Percentiles rank a stretch among this genome's conserved stretches.
These are phyloP conservation scores for Goniozus legneri DNA, from an alignment of 1,140 invertebrate species.

Conservation along the genomic window DNA sequence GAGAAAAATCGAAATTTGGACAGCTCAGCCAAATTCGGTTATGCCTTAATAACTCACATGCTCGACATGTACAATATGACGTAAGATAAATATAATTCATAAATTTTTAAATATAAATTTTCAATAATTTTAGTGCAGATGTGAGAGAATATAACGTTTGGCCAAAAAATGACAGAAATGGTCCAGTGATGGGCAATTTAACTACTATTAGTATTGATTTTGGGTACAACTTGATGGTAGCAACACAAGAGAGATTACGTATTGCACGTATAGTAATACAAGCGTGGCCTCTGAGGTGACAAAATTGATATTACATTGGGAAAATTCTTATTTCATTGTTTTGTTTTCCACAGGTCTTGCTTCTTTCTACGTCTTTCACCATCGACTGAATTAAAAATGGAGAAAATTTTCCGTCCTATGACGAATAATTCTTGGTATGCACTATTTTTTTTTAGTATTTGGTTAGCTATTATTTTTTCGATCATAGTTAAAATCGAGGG, in stretches of 20 bases:
- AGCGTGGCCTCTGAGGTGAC: too few species aligned
- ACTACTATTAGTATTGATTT: not conserved
- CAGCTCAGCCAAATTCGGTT: conserved; percentile 24
- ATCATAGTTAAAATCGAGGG: not conserved
- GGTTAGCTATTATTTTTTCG: not conserved
- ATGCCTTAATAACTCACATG: conserved; percentile 9
- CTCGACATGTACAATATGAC: conserved; percentile 23
- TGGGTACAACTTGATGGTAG: not conserved
- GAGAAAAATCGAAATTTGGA: not conserved
- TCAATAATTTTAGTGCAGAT: not conserved
- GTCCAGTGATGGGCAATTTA: not conserved
- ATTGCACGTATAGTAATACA: not conserved
- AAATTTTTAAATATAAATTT: not conserved
- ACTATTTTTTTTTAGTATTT: not conserved
- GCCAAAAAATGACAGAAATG: not conserved
- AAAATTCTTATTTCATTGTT: too few species aligned
- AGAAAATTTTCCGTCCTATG: conserved; percentile 24
- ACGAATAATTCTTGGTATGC: conserved; percentile 21
- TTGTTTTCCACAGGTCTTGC: too few species aligned
- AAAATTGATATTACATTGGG: too few species aligned
- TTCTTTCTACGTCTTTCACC: conserved; percentile 28
- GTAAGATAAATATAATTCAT: conserved; percentile 6
- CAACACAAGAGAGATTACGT: not conserved
- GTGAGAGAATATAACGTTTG: too few species aligned
- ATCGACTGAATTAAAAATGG: conserved; percentile 12